Evolutionary conservation across 1,140 invertebrate species (phyloP), one percentile per base, ranked within the genome.

Genomic region (Drosophila mauritiana): DNA sequence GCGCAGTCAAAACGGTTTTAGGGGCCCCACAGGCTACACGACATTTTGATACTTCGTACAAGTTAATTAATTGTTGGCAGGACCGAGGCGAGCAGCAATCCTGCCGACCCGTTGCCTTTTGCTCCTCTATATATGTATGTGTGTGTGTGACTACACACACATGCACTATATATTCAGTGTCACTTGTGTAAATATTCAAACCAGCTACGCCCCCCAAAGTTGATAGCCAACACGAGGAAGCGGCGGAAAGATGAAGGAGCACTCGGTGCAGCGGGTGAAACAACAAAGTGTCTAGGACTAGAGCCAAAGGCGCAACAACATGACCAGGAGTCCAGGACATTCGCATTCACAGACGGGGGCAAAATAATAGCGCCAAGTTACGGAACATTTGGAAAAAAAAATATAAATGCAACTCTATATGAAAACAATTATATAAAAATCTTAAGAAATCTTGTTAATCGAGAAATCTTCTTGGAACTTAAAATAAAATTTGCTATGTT

Each of bases 131-230:
- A 17, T 0, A 8, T 31, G 2, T 37, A 4, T 43, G 17, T 22
- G 10, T 2, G 7, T 31, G 2, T 37, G 3, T 43, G 17, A 17
- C 7, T 12, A 27, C 8, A 34, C 12, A 34, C 37, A 49, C 37
- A 22, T 13, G 20, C 12, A 25, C 8, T 46, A 51, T 73, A 55
- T 79, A 58, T 88, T 77, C 72, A 80, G 64, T 88, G 83, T 80
- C 83, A 89, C 84, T 88, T 88, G 82, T 88, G 85, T 84, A 88
- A 88, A 88, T 88, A 88, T 88, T 80, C 82, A 70, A 86, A 81
- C 76, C 62, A 78, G 77, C 64, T 55, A 74, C 80, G 72, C 52
- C 76, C 68, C 58, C 75, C 37, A 73, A 86, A 86, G 78, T 86
- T 86, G 82, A 81, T 81, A 86, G 74, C 82, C 74, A 86, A 81